These are phyloP conservation scores for Coremacera marginata DNA, from an alignment of 2,888 invertebrate species.

Conservation along the genomic window DNA sequence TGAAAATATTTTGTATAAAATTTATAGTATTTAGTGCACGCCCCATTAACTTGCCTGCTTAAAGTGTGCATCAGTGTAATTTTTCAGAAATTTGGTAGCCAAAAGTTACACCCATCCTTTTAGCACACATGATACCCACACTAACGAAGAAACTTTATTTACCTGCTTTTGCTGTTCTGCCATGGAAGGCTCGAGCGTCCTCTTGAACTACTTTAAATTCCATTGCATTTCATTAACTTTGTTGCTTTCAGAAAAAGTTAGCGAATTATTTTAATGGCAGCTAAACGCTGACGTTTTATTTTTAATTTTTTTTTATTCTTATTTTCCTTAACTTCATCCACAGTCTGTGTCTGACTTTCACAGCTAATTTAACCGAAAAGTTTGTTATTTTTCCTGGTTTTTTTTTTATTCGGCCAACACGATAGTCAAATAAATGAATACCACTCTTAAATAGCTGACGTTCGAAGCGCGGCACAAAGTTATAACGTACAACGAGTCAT, in stretches of 20 bases:
- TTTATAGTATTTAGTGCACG: no score
- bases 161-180: no score
- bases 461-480: constrained; percentile 37
- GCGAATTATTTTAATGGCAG: constrained; percentile 28
- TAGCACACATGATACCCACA: no score
- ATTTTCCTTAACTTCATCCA: neutral
- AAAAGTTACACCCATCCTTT: no score
- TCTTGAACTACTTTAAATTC: constrained; percentile 24
- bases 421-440: constrained; percentile 61
- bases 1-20: no score
- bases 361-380: constrained; percentile 43
- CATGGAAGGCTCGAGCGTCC: neutral
- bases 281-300: constrained; percentile 5
- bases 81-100: no score
- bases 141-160: no score
- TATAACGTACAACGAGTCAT: neutral
- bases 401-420: neutral
- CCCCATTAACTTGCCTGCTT: no score
- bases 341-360: constrained; percentile 23
- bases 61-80: no score
- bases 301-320: neutral
- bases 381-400: constrained; percentile 22
- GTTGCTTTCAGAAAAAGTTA: neutral
- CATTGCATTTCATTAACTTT: constrained; percentile 33
- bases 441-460: constrained; percentile 61